These are phyloP conservation scores for Drosophila ercepeae DNA, from an alignment of 1,140 invertebrate genomes.

Conservation along the genomic window DNA sequence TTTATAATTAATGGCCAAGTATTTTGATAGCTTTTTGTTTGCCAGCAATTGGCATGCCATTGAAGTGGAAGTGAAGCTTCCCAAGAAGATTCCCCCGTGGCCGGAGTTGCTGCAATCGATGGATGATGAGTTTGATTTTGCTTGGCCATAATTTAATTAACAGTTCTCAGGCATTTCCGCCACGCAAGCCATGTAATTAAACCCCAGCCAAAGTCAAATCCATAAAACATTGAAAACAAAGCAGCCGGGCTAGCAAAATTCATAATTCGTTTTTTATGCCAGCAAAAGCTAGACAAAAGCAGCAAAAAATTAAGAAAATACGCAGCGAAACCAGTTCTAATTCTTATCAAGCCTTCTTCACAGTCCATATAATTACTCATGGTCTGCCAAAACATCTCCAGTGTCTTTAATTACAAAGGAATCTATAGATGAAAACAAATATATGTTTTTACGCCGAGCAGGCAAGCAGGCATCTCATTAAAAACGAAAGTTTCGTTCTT, in stretches of 20 bases:
- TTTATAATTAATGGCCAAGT: constrained; percentile 79
- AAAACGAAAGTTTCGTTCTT: constrained; percentile 73
- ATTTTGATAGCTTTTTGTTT: constrained; percentile 66
- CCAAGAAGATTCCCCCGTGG: constrained; percentile 8
- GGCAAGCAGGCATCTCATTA: constrained; percentile 61
- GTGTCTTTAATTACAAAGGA: constrained; percentile 73
- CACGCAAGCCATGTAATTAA: constrained; percentile 67
- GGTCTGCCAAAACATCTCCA: constrained; percentile 28
- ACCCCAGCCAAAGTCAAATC: constrained; percentile 61
- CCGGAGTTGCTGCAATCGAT: constrained; percentile 36
- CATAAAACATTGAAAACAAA: constrained; percentile 35
- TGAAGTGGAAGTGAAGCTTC: constrained; percentile 34
- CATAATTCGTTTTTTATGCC: constrained; percentile 17
- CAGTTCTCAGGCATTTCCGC: constrained; percentile 68
- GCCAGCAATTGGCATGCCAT: constrained; percentile 74
- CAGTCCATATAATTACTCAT: constrained; percentile 74
- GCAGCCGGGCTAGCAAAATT: constrained; percentile 36
- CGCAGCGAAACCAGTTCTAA: constrained; percentile 65
- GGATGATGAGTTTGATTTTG: constrained; percentile 37
- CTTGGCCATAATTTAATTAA: constrained; percentile 57
- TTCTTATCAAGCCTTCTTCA: constrained; percentile 78
- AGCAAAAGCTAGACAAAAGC: constrained; percentile 29
- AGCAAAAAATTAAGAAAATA: constrained; percentile 13
- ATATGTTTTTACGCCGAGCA: constrained; percentile 42
- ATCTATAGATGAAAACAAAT: constrained; percentile 52